These are phyloP conservation scores for Andrena camellia DNA, from an alignment of 2,888 invertebrate genomes.

Conservation along the genomic window DNA sequence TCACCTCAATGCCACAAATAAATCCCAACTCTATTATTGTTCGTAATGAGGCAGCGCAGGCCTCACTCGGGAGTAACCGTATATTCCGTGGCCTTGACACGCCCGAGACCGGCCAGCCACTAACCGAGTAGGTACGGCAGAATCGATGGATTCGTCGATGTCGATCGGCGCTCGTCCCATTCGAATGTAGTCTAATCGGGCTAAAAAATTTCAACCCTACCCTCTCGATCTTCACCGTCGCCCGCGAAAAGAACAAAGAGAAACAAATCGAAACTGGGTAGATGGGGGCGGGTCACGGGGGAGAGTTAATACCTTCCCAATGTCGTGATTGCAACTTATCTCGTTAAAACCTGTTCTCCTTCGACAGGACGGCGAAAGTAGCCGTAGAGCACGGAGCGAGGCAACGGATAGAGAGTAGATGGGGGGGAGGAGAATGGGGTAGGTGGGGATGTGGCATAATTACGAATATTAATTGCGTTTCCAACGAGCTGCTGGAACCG, in stretches of 20 bases:
- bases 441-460: conserved; percentile 78
- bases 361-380: conserved; percentile 66
- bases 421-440: conserved; percentile 16
- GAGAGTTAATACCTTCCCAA: conserved; percentile 57
- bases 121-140: not conserved
- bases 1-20: conserved; percentile 80
- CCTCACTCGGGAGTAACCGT: not conserved
- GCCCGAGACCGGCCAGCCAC: not conserved
- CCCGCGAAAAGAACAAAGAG: not conserved
- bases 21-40: conserved; percentile 74
- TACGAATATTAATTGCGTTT: conserved; percentile 85
- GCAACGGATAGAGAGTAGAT: conserved; percentile 33
- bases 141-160: not conserved
- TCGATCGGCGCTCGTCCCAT: not conserved
- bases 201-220: conserved; percentile 16
- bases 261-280: conserved; percentile 10
- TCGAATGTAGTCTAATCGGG: conserved; percentile 13
- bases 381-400: conserved; percentile 54
- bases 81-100: conserved; percentile 1
- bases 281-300: not conserved
- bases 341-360: conserved; percentile 76
- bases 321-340: conserved; percentile 74
- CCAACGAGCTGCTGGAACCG: conserved; percentile 77
- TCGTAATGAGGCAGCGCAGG: conserved; percentile 58
- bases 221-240: not conserved